Base-by-base conservation (phyloP, 2,113 vertebrate species). In the Geothlypis trichas region DNA sequence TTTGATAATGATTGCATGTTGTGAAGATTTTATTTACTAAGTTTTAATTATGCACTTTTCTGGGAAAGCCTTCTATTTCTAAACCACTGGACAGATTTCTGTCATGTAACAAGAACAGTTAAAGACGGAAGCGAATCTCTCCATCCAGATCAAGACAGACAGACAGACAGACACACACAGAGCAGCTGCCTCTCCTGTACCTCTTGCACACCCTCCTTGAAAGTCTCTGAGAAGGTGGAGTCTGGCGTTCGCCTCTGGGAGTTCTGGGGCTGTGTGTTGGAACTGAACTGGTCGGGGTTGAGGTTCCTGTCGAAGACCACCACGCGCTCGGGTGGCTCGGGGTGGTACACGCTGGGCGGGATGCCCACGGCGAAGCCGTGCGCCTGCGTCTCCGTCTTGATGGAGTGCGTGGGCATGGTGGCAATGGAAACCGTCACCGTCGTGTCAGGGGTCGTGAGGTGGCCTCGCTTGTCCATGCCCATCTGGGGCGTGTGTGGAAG, bases 361-460 rank as follows among this genome's bases (percentile, higher is more conserved):
- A 99, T 97, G 8, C 99, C 99, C 98, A 99, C 99, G 0, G 99
- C 95, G 73, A 99, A 99, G 93, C 98, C 95, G 0, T 99, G 99
- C 1, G 91, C 97, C 94, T 97, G 98, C 19, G 97, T 98, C 93
- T 99, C 99, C 0, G 99, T 99, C 97, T 99, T 99, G 96, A 99
- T 98, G 30, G 98, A 96, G 96, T 99, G 99, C 37, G 98, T 98
- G n/a, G 98, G 99, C 98, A 99, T 98, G 0, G 99, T 95, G 10
- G 99, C 98, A 9, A 99, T 99, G 11, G 99, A 99, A 79, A 99
- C 99, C 0, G 99, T 99, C 95, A 99, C 99, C 0, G 99, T 99
- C 0, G 99, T 99, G 89, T 99, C 99, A 5, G 99, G 99, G 17
- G 98, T 98, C 3, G 98, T 97, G 35, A 99, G 99, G 41, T 99